A percentile compares a stretch with the other conserved stretches of the same genome.
These are phyloP conservation scores for Calidris pygmaea DNA, from an alignment of 2,113 vertebrate species.

Conservation along the genomic window DNA sequence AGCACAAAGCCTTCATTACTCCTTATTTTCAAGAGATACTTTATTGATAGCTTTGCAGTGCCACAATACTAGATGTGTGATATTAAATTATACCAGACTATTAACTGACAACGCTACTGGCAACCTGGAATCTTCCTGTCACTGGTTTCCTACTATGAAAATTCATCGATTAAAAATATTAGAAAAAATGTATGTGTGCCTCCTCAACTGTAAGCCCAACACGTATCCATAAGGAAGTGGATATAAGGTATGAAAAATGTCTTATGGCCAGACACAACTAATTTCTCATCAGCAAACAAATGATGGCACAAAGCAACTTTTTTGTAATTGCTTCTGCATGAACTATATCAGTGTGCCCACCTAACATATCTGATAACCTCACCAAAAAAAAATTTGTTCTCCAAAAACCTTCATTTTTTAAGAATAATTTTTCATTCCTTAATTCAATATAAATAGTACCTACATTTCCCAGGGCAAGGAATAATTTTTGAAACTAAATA, in stretches of 20 bases:
- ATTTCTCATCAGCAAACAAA: neutral
- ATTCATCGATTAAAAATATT: neutral
- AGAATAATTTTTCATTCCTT: neutral
- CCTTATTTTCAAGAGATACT: neutral
- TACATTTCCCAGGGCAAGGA: neutral
- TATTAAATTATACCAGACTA: neutral
- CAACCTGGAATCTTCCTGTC: neutral
- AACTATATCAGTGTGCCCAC: neutral
- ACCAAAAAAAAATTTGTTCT: neutral
- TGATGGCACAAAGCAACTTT: neutral
- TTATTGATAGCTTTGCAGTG: neutral
- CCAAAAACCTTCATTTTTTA: neutral
- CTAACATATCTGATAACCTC: neutral
- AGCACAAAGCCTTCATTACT: neutral
- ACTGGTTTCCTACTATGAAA: neutral
- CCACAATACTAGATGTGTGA: neutral
- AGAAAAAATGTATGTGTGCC: neutral
- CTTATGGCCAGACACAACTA: neutral
- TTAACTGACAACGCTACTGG: neutral
- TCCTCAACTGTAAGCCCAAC: neutral
- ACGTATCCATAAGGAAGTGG: neutral
- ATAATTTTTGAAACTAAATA: constrained; percentile 8
- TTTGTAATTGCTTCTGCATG: neutral
- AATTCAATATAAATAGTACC: neutral
- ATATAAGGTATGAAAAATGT: neutral